Percentiles rank a stretch among this genome's conserved stretches.
phyloP scores from a whole-genome alignment of 2,797 vertebrate species.

The Anableps anableps region DNA sequence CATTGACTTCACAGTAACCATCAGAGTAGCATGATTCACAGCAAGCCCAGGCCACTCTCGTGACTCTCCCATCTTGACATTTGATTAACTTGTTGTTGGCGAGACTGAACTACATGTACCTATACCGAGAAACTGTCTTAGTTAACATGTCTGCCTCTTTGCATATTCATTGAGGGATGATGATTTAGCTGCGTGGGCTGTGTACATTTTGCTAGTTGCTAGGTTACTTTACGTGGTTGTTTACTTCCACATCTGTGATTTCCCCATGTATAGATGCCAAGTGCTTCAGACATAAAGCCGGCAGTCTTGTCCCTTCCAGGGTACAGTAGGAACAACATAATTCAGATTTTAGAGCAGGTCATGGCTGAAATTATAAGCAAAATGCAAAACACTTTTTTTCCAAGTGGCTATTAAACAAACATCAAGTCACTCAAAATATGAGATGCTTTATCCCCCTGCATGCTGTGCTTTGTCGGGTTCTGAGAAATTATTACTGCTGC shows the following conservation, averaged over 20 bases:
- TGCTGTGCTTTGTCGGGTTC: not conserved
- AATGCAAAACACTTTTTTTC: not conserved
- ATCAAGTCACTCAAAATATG: not conserved
- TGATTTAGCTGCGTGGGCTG: constrained; percentile 41
- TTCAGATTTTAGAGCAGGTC: not conserved
- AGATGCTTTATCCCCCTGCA: not conserved
- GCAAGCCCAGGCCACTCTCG: constrained; percentile 8
- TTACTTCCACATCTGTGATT: constrained; percentile 43
- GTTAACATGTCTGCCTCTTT: constrained; percentile 27
- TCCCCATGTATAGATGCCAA: not conserved
- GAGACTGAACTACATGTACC: constrained; percentile 10
- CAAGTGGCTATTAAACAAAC: not conserved
- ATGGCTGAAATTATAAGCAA: not conserved
- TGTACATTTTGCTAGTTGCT: constrained; percentile 38
- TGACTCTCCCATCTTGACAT: constrained; percentile 20
- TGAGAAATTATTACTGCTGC: not conserved
- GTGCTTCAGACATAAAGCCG: not conserved
- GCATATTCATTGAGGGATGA: constrained; percentile 11
- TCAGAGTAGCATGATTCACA: constrained; percentile 31
- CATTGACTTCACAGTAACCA: constrained; percentile 14
- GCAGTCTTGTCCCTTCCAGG: not conserved
- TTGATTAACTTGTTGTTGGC: constrained; percentile 21
- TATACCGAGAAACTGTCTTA: constrained; percentile 6
- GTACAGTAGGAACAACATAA: not conserved
- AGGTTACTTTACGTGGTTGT: constrained; percentile 48